Conservation (phyloP, 2,113 vertebrate genomes). For the Seriola aureovittata region DNA sequence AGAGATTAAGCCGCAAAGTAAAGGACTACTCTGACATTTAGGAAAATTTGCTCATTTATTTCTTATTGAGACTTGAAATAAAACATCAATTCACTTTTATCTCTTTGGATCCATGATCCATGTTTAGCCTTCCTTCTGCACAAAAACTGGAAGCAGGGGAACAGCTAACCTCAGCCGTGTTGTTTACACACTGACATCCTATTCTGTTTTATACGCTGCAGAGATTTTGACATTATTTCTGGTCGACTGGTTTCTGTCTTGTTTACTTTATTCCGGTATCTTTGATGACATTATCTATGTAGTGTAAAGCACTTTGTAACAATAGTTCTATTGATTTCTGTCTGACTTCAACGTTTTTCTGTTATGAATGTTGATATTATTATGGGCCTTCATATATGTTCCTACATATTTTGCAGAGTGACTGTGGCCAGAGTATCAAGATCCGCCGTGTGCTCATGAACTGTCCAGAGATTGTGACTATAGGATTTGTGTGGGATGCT, state of each 20-base stretch:
- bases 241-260: background rate
- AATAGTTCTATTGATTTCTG: background rate
- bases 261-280: background rate
- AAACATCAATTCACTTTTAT: background rate
- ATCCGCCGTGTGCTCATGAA: conserved; percentile 98
- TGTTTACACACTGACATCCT: too few species aligned
- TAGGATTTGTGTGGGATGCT: conserved; percentile 97
- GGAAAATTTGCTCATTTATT: background rate
- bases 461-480: conserved; percentile 97
- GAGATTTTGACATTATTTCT: background rate
- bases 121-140: background rate
- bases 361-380: background rate
- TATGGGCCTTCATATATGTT: background rate
- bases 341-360: background rate
- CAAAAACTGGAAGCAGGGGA: background rate
- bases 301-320: background rate
- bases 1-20: background rate
- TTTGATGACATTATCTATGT: background rate
- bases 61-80: background rate
- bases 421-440: conserved; percentile 98
- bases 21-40: background rate
- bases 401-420: conserved; percentile 85
- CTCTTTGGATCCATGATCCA: background rate
- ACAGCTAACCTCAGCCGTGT: background rate
- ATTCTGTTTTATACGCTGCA: background rate